A percentile compares a stretch with the other conserved stretches of the same genome.
phyloP scores from a whole-genome alignment of 2,888 invertebrate species.

The Hypercompe scribonia region DNA sequence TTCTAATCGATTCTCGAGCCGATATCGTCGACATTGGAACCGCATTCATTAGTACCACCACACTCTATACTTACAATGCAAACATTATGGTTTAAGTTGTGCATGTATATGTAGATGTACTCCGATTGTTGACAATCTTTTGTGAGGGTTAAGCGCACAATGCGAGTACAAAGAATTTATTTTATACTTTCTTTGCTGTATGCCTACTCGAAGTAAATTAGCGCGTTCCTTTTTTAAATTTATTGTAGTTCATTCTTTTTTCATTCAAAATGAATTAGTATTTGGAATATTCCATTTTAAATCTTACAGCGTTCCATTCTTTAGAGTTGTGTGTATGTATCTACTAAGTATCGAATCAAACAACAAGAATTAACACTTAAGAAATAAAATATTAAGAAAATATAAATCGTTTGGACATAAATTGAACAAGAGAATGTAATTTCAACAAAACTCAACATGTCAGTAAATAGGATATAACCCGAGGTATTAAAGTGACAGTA shows the following conservation, averaged over 20 bases:
- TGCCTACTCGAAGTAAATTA: slow-evolving; percentile 16
- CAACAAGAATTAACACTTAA: slow-evolving; percentile 32
- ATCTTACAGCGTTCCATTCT: background rate
- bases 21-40: slow-evolving; percentile 52
- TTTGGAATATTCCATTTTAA: slow-evolving; percentile 1
- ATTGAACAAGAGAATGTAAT: slow-evolving; percentile 49
- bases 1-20: slow-evolving; percentile 64
- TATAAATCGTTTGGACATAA: slow-evolving; percentile 44
- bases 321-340: background rate
- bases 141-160: slow-evolving; percentile 39
- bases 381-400: slow-evolving; percentile 45
- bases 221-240: slow-evolving; percentile 15
- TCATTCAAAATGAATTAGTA: background rate
- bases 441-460: slow-evolving; percentile 46
- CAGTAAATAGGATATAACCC: slow-evolving; percentile 66
- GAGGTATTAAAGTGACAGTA: slow-evolving; percentile 60
- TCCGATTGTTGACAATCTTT: slow-evolving; percentile 51
- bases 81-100: slow-evolving; percentile 47
- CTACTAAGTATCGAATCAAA: slow-evolving; percentile 6
- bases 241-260: background rate
- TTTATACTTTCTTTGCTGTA: slow-evolving; percentile 41
- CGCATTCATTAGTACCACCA: slow-evolving; percentile 51
- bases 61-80: slow-evolving; percentile 49
- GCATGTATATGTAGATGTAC: slow-evolving; percentile 36
- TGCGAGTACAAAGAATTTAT: slow-evolving; percentile 39